Conservation (phyloP, 2,113 vertebrate genomes). For the Strix uralensis region DNA sequence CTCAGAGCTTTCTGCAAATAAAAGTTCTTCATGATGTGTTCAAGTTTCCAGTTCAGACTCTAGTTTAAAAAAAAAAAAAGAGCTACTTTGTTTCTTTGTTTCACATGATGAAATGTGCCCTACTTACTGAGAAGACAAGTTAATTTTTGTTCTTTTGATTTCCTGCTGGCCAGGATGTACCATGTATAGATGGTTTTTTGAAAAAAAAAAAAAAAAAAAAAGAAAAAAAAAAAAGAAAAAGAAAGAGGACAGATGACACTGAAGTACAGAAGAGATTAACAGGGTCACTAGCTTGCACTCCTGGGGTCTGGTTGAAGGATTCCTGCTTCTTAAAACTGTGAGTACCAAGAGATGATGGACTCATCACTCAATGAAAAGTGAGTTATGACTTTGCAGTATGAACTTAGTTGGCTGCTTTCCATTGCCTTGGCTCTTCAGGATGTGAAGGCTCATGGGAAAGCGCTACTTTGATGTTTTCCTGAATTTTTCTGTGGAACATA, state of each 20-base stretch:
- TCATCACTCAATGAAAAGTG: slow-evolving; percentile 20
- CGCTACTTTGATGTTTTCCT: neutral
- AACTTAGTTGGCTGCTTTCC: slow-evolving; percentile 29
- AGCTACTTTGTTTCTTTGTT: neutral
- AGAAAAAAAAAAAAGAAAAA: fast-evolving
- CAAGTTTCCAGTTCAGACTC: neutral
- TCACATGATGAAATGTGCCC: slow-evolving; percentile 11
- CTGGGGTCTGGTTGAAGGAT: slow-evolving; percentile 32
- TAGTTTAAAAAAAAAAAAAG: neutral
- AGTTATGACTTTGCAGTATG: neutral
- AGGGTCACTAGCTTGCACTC: slow-evolving; percentile 23
- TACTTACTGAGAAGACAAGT: neutral
- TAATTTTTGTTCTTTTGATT: neutral
- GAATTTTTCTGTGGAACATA: neutral
- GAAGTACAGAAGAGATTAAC: slow-evolving; percentile 22
- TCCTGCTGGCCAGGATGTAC: neutral
- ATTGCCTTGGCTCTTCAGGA: neutral
- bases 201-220: too few species aligned
- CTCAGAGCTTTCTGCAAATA: neutral
- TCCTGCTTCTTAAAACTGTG: neutral
- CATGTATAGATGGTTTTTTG: neutral
- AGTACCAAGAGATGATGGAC: neutral
- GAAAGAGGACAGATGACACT: neutral
- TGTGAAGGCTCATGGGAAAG: neutral
- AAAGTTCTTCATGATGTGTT: neutral